Conservation (phyloP, 2,113 vertebrate genomes). For the Lophotis ruficrista region DNA sequence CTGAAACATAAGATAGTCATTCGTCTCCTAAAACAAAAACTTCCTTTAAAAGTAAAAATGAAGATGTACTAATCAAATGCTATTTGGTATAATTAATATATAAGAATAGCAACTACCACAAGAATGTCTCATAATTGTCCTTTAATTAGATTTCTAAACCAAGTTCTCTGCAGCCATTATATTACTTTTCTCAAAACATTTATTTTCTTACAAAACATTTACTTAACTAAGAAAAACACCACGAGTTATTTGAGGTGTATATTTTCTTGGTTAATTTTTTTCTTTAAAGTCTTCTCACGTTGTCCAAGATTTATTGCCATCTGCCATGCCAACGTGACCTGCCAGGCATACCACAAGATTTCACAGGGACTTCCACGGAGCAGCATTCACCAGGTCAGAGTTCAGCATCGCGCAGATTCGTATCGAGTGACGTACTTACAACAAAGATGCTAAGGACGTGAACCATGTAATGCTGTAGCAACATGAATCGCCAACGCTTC, state of each 20-base stretch:
- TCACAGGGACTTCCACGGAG: constrained; percentile 6
- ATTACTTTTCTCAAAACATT: neutral
- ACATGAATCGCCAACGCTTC: neutral
- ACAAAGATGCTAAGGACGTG: constrained; percentile 9
- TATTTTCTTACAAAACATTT: neutral
- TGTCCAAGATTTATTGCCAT: neutral
- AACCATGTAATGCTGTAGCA: neutral
- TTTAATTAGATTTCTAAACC: neutral
- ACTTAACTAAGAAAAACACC: neutral
- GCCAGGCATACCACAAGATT: constrained; percentile 5
- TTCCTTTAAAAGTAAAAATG: constrained; percentile 30
- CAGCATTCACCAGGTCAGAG: constrained; percentile 43
- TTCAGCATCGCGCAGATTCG: neutral
- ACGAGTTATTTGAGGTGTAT: neutral
- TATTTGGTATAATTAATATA: neutral
- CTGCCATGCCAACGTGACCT: neutral
- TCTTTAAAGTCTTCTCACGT: neutral
- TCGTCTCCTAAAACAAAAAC: constrained; percentile 12
- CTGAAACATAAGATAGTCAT: neutral
- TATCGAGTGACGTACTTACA: neutral
- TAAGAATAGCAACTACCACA: constrained; percentile 17
- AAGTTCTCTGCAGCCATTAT: neutral
- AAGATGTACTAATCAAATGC: neutral
- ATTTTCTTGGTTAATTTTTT: neutral
- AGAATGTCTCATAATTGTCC: neutral